These are phyloP conservation scores for Iphiclides podalirius DNA, from an alignment of 2,888 invertebrate genomes.

Conservation along the genomic window DNA sequence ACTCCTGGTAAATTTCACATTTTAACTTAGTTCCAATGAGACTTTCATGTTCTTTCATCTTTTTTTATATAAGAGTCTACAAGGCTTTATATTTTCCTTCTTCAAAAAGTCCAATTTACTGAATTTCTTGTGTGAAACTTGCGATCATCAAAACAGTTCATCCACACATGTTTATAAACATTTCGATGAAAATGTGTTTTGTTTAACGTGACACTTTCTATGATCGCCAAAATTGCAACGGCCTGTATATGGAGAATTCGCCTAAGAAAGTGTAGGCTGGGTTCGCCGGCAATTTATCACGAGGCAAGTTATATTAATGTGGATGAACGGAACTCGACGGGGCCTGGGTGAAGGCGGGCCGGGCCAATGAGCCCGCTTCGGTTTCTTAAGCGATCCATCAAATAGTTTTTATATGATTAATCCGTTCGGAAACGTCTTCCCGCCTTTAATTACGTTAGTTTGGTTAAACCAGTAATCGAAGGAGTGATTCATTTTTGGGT, in stretches of 20 bases:
- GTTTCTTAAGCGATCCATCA: slow-evolving; percentile 29
- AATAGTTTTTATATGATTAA: slow-evolving; percentile 18
- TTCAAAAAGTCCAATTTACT: no score
- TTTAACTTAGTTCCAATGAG: no score
- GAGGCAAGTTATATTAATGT: slow-evolving; percentile 77
- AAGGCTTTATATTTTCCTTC: no score
- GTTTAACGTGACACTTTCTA: no score
- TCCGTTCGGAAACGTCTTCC: slow-evolving; percentile 31
- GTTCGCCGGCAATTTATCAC: slow-evolving; percentile 75
- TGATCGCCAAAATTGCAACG: slow-evolving; percentile 39
- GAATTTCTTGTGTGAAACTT: no score
- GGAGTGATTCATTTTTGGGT: no score
- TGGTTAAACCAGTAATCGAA: background rate
- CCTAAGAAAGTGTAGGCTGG: slow-evolving; percentile 75
- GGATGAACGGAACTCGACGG: slow-evolving; percentile 59
- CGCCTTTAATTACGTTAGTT: background rate
- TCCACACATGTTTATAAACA: no score
- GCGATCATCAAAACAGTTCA: no score
- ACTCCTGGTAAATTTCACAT: no score
- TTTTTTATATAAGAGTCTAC: no score
- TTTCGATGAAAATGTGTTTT: no score
- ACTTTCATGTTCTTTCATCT: no score
- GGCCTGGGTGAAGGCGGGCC: slow-evolving; percentile 34
- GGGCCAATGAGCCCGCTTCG: slow-evolving; percentile 29
- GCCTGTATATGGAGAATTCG: slow-evolving; percentile 61